Percentiles rank a stretch among this genome's conserved stretches.
Evolutionary conservation across 2,113 vertebrate species (phyloP).

Genomic region (Chitala chitala): DNA sequence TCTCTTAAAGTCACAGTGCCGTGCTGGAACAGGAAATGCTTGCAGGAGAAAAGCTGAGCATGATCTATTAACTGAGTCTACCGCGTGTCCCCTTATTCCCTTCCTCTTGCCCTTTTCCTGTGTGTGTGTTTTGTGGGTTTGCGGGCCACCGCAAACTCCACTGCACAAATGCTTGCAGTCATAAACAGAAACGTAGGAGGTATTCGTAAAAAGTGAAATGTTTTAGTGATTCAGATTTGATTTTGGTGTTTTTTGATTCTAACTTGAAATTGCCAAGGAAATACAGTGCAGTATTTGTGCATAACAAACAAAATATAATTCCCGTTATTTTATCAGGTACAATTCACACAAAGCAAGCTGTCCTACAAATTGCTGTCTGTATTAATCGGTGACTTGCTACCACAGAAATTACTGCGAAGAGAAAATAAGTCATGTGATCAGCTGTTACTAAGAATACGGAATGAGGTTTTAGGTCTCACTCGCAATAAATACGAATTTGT

Average conservation of each 20-base stretch:
- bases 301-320: too few species aligned
- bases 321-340: too few species aligned
- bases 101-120: not conserved
- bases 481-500: too few species aligned
- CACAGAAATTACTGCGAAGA: too few species aligned
- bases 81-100: not conserved
- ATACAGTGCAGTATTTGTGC: too few species aligned
- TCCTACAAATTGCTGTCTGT: too few species aligned
- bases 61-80: not conserved
- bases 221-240: not conserved
- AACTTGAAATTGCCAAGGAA: too few species aligned
- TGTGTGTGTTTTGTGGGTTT: conserved; percentile 17
- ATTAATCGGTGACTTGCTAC: too few species aligned
- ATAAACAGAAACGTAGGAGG: conserved; percentile 9
- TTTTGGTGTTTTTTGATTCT: not conserved
- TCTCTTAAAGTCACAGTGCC: not conserved
- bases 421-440: too few species aligned
- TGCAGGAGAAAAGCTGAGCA: not conserved
- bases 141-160: not conserved
- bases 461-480: too few species aligned
- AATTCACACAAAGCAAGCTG: too few species aligned
- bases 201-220: not conserved
- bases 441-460: too few species aligned
- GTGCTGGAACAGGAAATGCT: not conserved
- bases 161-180: not conserved